Evolutionary conservation across 1,140 invertebrate species (phyloP).

Genomic region (Drosophila tropicalis): DNA sequence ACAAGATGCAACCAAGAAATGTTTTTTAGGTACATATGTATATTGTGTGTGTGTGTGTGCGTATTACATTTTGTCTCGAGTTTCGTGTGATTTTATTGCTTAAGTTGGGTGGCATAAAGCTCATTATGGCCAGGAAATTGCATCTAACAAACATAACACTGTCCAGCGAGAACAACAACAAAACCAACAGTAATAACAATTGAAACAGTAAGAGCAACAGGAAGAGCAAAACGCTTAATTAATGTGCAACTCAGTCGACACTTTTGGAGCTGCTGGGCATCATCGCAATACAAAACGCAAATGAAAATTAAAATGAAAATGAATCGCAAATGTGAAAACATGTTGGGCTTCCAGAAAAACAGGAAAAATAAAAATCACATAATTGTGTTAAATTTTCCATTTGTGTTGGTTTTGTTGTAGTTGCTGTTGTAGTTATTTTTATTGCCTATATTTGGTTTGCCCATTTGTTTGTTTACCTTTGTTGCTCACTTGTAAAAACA

Average conservation of each 20-base stretch:
- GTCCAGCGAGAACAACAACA: constrained; percentile 23
- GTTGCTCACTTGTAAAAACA: constrained; percentile 36
- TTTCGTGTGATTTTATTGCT: constrained; percentile 68
- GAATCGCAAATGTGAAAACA: constrained; percentile 35
- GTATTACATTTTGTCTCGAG: constrained; percentile 39
- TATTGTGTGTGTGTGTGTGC: constrained; percentile 4
- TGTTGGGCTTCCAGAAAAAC: constrained; percentile 41
- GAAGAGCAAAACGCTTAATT: constrained; percentile 41
- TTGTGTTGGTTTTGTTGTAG: constrained; percentile 1
- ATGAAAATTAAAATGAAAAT: constrained; percentile 15
- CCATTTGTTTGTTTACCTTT: constrained; percentile 30
- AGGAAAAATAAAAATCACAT: constrained; percentile 27
- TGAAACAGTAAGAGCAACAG: constrained; percentile 12
- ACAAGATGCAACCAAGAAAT: constrained; percentile 62
- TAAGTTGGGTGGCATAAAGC: constrained; percentile 68
- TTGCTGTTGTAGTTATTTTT: constrained; percentile 23
- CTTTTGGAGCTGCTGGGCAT: constrained; percentile 42
- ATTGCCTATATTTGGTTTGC: constrained; percentile 26
- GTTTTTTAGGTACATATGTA: constrained; percentile 53
- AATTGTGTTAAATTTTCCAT: constrained; percentile 57
- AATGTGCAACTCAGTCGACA: constrained; percentile 46
- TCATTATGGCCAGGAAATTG: constrained; percentile 72
- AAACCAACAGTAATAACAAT: constrained; percentile 30
- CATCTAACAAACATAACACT: constrained; percentile 51
- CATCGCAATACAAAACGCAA: constrained; percentile 48